Conservation (phyloP, 2,888 invertebrate genomes). For the Macaria liturata region DNA sequence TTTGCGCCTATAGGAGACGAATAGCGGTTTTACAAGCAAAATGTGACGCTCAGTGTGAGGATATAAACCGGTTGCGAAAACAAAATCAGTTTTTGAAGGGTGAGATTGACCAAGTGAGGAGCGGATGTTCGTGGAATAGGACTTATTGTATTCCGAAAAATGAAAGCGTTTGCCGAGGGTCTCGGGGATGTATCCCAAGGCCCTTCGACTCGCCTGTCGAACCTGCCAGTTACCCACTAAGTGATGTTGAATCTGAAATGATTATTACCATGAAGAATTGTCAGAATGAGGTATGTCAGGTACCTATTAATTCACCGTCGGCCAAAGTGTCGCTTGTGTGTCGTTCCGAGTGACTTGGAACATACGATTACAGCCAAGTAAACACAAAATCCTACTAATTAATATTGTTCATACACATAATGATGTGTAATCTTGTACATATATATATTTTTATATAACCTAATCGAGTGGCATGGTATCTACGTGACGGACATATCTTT, state of each 20-base stretch:
- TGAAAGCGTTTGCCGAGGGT: constrained; percentile 27
- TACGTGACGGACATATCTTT: no score
- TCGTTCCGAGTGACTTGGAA: no score
- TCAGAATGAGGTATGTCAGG: constrained; percentile 58
- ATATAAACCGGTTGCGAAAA: constrained; percentile 53
- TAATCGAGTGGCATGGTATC: no score
- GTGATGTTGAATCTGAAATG: constrained; percentile 68
- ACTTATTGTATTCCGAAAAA: constrained; percentile 27
- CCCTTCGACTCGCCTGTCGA: constrained; percentile 51
- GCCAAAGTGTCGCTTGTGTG: no score
- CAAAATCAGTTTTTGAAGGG: constrained; percentile 60
- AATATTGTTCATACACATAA: no score
- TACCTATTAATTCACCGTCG: no score
- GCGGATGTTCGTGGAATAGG: constrained; percentile 41
- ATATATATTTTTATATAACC: no score
- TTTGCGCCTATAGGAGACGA: constrained; percentile 43
- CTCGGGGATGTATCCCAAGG: constrained; percentile 41
- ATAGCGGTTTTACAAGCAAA: constrained; percentile 50
- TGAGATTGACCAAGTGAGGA: constrained; percentile 55
- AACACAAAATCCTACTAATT: no score
- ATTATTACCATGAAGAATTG: constrained; percentile 73
- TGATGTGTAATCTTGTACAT: no score
- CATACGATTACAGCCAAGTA: no score
- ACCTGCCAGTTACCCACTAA: constrained; percentile 35
- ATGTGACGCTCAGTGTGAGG: constrained; percentile 49